These are phyloP conservation scores for Drosophila merina DNA, from an alignment of 2,888 invertebrate species.

Conservation along the genomic window DNA sequence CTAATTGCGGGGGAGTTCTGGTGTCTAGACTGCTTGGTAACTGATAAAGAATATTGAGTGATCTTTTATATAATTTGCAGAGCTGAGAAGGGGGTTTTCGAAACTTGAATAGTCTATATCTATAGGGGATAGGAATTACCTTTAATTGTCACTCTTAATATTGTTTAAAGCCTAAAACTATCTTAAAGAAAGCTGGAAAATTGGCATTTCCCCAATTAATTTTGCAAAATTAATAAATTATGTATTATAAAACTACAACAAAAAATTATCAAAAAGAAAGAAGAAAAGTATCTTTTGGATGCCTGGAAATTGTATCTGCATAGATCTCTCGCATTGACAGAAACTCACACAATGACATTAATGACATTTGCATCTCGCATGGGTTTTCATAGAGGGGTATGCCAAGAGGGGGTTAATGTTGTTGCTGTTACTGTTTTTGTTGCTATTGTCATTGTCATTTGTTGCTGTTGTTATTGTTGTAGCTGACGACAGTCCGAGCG, in stretches of 20 bases:
- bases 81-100: too few relatives aligned
- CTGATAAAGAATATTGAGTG: too few relatives aligned
- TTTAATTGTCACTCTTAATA: too few relatives aligned
- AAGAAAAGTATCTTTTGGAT: background rate
- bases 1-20: too few relatives aligned
- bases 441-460: conserved; percentile 5
- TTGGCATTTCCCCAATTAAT: too few relatives aligned
- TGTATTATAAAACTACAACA: background rate
- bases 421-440: conserved; percentile 39
- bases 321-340: conserved; percentile 7
- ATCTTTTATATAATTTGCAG: too few relatives aligned
- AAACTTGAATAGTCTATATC: too few relatives aligned
- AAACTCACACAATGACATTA: background rate
- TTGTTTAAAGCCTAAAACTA: too few relatives aligned
- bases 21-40: too few relatives aligned
- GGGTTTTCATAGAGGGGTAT: conserved; percentile 7
- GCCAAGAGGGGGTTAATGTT: background rate
- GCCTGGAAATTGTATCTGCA: conserved; percentile 9
- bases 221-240: background rate
- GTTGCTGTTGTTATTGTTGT: conserved; percentile 22
- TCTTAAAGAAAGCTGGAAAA: too few relatives aligned
- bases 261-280: background rate
- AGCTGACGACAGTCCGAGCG: conserved; percentile 47
- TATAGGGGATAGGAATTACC: too few relatives aligned
- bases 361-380: conserved; percentile 18